These are phyloP conservation scores for Pseudomyrmex concolor DNA, from an alignment of 1,140 invertebrate species.

Conservation along the genomic window DNA sequence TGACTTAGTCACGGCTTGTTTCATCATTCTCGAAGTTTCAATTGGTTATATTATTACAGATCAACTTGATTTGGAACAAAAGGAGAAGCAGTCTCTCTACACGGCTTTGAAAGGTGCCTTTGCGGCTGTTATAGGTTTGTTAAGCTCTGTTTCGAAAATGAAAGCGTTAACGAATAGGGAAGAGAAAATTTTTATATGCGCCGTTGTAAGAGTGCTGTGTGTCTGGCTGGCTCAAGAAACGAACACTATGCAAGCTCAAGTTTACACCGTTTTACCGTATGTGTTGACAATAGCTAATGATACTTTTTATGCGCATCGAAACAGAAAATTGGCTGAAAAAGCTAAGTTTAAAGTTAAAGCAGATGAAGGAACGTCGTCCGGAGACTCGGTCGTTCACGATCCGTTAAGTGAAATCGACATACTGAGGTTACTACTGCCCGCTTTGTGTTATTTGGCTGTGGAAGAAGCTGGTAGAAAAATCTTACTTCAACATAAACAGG, in stretches of 20 bases:
- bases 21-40: constrained; percentile 92
- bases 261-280: constrained; percentile 92
- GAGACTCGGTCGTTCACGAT: constrained; percentile 84
- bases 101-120: constrained; percentile 96
- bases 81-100: constrained; percentile 95
- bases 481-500: constrained; percentile 91
- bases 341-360: constrained; percentile 87
- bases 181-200: constrained; percentile 92
- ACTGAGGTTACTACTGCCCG: constrained; percentile 92
- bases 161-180: constrained; percentile 88
- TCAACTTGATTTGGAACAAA: constrained; percentile 93
- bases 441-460: constrained; percentile 94
- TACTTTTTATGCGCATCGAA: constrained; percentile 90
- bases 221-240: constrained; percentile 97
- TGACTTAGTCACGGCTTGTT: constrained; percentile 93
- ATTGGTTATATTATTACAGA: constrained; percentile 93
- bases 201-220: constrained; percentile 92
- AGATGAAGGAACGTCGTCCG: constrained; percentile 80
- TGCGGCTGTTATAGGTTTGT: constrained; percentile 91
- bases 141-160: constrained; percentile 90
- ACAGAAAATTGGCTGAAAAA: constrained; percentile 88
- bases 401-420: constrained; percentile 89
- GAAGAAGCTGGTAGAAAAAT: constrained; percentile 94
- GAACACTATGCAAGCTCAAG: constrained; percentile 93
- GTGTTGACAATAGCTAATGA: constrained; percentile 92